Base-by-base conservation (phyloP, 2,113 vertebrate genomes). In the Vicugna pacos region DNA sequence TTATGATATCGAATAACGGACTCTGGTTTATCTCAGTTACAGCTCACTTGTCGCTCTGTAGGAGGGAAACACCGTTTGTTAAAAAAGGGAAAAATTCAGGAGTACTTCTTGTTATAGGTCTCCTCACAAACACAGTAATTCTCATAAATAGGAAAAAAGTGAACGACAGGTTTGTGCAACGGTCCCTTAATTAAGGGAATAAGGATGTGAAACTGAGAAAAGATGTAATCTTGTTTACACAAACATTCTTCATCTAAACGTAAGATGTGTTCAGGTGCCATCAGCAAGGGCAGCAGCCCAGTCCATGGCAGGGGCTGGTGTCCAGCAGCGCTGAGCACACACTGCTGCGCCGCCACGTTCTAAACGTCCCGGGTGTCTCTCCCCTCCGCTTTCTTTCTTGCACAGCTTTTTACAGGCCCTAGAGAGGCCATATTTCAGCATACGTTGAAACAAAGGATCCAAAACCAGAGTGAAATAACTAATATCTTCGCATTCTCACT, bases 251-350 rank as follows among this genome's bases (percentile, higher is more conserved):
- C n/a, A 54, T 6, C 32, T 10, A 77, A 64, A 58, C 8, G 2
- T 12, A 10, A 86, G 6, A 28, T 5, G 3, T 3, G 17, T 2
- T n/a, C 46, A n/a, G 1, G 17, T 0, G 19, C 22, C 13, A 17
- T 16, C 32, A n/a, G 0, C 7, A 20, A 67, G 48, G 28, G 24
- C 1, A 11, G 72, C 8, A 5, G 22, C 46, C 65, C 14, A 22
- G 1, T 58, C 30, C 38, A 32, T 32, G 0, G 8, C 4, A 30
- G 24, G 9, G 15, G 20, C 3, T 6, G 50, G 1, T 0, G 12
- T 16, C 15, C 0, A 42, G 58, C 26, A 14, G 60, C 0, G 4
- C 22, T 19, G 60, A 58, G 35, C 0, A 54, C 35, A 76, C n/a
- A 30, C 12, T 0, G 14, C 15, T 5, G 48, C 2, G 24, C 10